Percentiles rank a stretch among this genome's conserved stretches.
Evolutionary conservation across 2,797 vertebrate genomes (phyloP).

Genomic region (Apogon hyalosoma): DNA sequence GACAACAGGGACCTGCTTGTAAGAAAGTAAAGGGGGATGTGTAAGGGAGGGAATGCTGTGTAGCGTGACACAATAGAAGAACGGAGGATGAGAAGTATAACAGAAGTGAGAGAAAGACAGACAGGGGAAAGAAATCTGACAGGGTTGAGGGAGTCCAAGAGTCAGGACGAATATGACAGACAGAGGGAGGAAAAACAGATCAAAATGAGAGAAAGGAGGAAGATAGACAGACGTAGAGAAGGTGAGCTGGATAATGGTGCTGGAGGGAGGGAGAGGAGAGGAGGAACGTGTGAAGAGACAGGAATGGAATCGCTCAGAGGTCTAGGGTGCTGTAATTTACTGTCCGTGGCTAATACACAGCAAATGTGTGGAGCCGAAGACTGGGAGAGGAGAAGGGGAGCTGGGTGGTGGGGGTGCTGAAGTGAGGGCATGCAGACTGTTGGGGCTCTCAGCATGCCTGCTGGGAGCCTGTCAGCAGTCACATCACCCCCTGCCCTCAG

Average conservation of each 20-base stretch:
- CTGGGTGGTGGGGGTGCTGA: slow-evolving; percentile 44
- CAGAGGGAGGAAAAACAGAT: slow-evolving; percentile 72
- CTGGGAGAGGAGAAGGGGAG: slow-evolving; percentile 58
- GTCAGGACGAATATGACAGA: slow-evolving; percentile 78
- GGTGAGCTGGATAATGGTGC: slow-evolving; percentile 71
- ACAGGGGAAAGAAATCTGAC: slow-evolving; percentile 77
- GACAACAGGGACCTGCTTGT: slow-evolving; percentile 81
- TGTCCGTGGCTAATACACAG: slow-evolving; percentile 85
- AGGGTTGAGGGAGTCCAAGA: slow-evolving; percentile 76
- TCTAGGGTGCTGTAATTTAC: slow-evolving; percentile 84
- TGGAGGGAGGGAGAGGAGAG: slow-evolving; percentile 37
- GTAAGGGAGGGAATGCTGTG: slow-evolving; percentile 73
- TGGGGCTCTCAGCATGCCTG: slow-evolving; percentile 85
- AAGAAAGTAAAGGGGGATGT: slow-evolving; percentile 75
- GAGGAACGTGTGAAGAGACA: slow-evolving; percentile 76
- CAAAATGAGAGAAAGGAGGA: slow-evolving; percentile 58
- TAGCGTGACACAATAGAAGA: slow-evolving; percentile 82
- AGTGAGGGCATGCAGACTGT: slow-evolving; percentile 71
- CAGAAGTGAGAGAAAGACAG: slow-evolving; percentile 76
- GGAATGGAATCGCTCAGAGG: slow-evolving; percentile 81
- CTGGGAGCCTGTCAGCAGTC: slow-evolving; percentile 87
- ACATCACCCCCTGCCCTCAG: slow-evolving; percentile 82
- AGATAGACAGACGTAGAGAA: slow-evolving; percentile 62
- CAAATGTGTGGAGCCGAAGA: slow-evolving; percentile 82
- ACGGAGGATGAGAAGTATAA: slow-evolving; percentile 71